phyloP scores from a whole-genome alignment of 2,888 invertebrate genomes.

The Meta bourneti region DNA sequence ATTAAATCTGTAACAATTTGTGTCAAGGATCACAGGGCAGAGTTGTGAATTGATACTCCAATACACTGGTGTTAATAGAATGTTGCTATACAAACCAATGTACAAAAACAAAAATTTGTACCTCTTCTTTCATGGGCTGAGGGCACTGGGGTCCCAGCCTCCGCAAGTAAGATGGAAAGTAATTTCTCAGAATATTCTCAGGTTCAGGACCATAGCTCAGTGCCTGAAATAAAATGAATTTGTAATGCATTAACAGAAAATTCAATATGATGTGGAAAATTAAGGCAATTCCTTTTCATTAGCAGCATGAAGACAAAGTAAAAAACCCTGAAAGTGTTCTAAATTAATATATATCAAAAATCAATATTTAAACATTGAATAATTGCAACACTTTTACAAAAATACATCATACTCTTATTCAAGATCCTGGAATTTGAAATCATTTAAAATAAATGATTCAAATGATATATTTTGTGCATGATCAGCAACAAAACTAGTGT shows the following conservation, averaged over 20 bases:
- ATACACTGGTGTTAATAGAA: not conserved
- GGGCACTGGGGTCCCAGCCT: conserved; percentile 84
- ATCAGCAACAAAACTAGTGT: no score
- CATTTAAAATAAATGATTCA: no score
- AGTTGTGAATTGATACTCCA: not conserved
- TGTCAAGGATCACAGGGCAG: not conserved
- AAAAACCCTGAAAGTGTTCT: no score
- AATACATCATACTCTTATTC: no score
- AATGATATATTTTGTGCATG: no score
- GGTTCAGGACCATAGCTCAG: conserved; percentile 80
- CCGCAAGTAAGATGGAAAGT: conserved; percentile 86
- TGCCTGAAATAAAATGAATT: conserved; percentile 28
- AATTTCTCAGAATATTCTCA: conserved; percentile 80
- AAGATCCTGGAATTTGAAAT: no score
- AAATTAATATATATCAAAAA: no score
- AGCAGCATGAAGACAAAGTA: no score
- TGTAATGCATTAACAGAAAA: not conserved
- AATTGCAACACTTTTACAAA: no score
- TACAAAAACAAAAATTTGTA: conserved; percentile 80
- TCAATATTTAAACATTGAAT: no score
- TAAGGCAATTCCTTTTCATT: not conserved
- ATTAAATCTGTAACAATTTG: not conserved
- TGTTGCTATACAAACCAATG: no score
- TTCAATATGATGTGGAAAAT: conserved; percentile 36
- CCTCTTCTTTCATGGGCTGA: conserved; percentile 83